Base-by-base conservation (phyloP, 2,888 invertebrate species). In the Drosophila infuscata region DNA sequence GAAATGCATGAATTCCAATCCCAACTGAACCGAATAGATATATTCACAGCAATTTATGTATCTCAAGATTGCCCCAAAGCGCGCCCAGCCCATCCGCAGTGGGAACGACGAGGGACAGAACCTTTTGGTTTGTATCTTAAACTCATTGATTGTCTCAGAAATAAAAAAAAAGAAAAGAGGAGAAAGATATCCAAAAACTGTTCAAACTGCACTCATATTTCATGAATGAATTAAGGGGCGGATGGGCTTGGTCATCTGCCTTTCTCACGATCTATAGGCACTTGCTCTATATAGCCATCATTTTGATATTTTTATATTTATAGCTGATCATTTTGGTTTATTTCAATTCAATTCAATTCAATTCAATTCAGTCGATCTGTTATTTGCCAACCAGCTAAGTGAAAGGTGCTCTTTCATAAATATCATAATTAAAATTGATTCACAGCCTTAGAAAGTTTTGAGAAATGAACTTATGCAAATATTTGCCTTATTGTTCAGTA, bases 231-330 rank as follows among this genome's bases (percentile, higher is more conserved):
- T 32, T 57, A 49, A 29, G 20, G 41, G 38, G 35, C 33, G 46
- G 35, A 61, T 59, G 46, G 56, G 48, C 43, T 54, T 59, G 59
- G 48, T 20, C 35, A 11, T 0, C 25, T 48, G 63, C 41, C 74
- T 59, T 88, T 84, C 83, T 81, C 88, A 88, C 88, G 83, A 78
- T 80, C 63, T 54, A 61, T 62, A 15, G 69, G 59, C 76, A 78
- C 76, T 78, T 78, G 74, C 67, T 56, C 69, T 70, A 79, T 72
- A 83, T 25, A 25, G 20, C 20, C 20, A 25, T n/a, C n/a, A n/a
- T n/a, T n/a, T n/a, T n/a, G 36, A 12, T 56, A 56, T 56, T 38
- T n/a, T n/a, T n/a, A 56, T 56, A n/a, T 84, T 85, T 83, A 86
- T 83, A 71, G 54, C 61, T 59, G 71, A 85, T 88, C 62, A 74